A percentile compares a stretch with the other conserved stretches of the same genome.
These are phyloP conservation scores for Heliconius hermathena DNA, from an alignment of 1,140 invertebrate species.

Conservation along the genomic window DNA sequence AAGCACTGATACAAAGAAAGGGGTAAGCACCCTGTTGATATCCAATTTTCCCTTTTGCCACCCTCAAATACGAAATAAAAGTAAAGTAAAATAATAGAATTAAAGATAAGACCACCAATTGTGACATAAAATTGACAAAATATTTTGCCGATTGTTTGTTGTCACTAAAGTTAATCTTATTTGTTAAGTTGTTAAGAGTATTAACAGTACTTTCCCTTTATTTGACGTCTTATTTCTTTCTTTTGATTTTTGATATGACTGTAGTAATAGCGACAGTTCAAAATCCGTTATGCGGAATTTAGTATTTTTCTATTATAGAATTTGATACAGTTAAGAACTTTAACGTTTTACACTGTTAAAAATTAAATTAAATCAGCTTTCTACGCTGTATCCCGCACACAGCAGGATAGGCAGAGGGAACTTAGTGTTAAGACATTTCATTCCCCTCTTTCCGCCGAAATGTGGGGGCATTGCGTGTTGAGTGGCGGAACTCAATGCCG, in stretches of 20 bases:
- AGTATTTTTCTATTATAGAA: not conserved
- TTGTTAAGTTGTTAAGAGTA: constrained; percentile 45
- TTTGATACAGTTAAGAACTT: not conserved
- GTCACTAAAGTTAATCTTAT: constrained; percentile 53
- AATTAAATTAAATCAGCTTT: too few species aligned
- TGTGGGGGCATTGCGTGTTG: too few species aligned
- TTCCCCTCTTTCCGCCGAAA: too few species aligned
- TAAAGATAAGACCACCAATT: constrained; percentile 66
- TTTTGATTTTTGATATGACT: constrained; percentile 23
- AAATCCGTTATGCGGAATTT: not conserved
- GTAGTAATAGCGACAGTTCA: not conserved
- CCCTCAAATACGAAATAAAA: constrained; percentile 52
- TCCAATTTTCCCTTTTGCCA: constrained; percentile 65
- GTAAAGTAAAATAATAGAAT: constrained; percentile 49
- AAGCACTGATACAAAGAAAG: constrained; percentile 41
- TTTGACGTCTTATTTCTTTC: constrained; percentile 36
- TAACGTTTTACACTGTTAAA: too few species aligned
- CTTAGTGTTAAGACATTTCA: too few species aligned
- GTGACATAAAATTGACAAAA: constrained; percentile 72
- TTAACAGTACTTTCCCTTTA: constrained; percentile 38
- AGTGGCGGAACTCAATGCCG: too few species aligned
- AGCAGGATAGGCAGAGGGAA: too few species aligned
- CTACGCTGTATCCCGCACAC: too few species aligned
- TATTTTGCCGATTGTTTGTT: constrained; percentile 66
- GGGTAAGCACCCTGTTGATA: constrained; percentile 64